Evolutionary conservation across 1,140 invertebrate species (phyloP), one percentile per base, ranked within the genome.

Genomic region (Lordiphosa collinella): DNA sequence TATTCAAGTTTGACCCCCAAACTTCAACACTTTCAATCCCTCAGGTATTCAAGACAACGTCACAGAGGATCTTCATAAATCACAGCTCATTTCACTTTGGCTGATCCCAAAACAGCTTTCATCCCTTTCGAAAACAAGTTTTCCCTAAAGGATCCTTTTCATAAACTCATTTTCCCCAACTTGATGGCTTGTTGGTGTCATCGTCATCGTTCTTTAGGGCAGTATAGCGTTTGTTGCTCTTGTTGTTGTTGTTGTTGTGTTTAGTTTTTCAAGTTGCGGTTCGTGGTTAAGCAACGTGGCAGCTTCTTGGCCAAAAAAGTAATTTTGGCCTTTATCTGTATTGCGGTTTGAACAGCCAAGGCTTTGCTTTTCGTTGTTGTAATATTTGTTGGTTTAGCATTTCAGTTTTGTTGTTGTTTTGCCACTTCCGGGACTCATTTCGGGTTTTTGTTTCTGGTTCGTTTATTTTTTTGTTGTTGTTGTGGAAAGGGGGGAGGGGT

Each of bases 271-370:
- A 72, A 66, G 44, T 84, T 84, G 67, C 52, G 72, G 70, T 66
- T 56, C 48, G 58, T 79, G 74, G 74, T 32, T 69, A 48, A 11
- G 59, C 51, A 50, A 62, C 58, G 40, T 14, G 66, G 62, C 78
- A 72, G 40, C 66, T 66, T 72, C 78, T 84, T 82, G 78, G 78
- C 78, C 78, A 84, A 62, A 82, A 82, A 82, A 78, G 78, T 84
- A 84, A 84, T 78, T 82, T 54, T 82, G 78, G 63, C 72, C 79
- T 84, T 78, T 82, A 82, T 82, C 78, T 82, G 72, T 82, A 72
- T 72, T 78, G 78, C 78, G 78, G 78, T 72, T 82, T 84, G 66
- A 82, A 65, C 72, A 82, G 78, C 54, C 63, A 64, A 64, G 35
- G 48, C 54, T 8, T 31, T 61, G 25, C 44, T 16, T 38, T 36